These are phyloP conservation scores for Oostethus manadensis DNA, from an alignment of 2,113 vertebrate species.

Conservation along the genomic window DNA sequence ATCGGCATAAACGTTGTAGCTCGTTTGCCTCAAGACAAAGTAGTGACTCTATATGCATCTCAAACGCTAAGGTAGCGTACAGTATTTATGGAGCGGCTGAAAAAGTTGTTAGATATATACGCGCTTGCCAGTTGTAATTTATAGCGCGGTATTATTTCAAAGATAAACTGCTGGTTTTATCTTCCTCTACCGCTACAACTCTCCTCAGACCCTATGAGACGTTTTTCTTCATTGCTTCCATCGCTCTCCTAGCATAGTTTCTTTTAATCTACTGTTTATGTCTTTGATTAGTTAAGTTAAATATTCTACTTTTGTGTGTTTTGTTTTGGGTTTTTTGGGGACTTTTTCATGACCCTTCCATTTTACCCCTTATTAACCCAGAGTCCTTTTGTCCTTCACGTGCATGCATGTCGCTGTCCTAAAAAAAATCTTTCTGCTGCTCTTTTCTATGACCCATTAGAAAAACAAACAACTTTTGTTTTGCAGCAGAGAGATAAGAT, in stretches of 20 bases:
- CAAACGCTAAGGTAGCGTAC: not conserved
- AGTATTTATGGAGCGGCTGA: slow-evolving; percentile 13
- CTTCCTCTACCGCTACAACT: slow-evolving; percentile 10
- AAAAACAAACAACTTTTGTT: slow-evolving; percentile 16
- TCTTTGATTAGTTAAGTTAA: slow-evolving; percentile 20
- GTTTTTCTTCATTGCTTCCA: slow-evolving; percentile 5
- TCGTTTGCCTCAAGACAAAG: slow-evolving; percentile 1
- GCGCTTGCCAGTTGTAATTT: slow-evolving; percentile 6
- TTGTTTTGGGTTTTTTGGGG: slow-evolving; percentile 4
- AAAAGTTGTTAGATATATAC: slow-evolving; percentile 14
- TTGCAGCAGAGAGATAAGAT: slow-evolving; percentile 3
- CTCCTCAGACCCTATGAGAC: not conserved
- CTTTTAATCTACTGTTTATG: slow-evolving; percentile 8
- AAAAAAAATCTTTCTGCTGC: slow-evolving; percentile 40
- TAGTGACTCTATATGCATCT: slow-evolving; percentile 20
- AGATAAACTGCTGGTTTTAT: slow-evolving; percentile 2
- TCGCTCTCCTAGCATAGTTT: not conserved
- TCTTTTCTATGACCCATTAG: slow-evolving; percentile 40
- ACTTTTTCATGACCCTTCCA: slow-evolving; percentile 8
- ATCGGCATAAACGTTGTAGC: not conserved
- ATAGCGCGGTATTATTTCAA: not conserved
- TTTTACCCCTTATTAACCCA: slow-evolving; percentile 53
- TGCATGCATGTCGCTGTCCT: slow-evolving; percentile 17
- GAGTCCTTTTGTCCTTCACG: slow-evolving; percentile 18
- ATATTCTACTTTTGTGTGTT: slow-evolving; percentile 11